These are phyloP conservation scores for Hystrix cristata DNA, from an alignment of 2,113 vertebrate genomes.

Conservation along the genomic window DNA sequence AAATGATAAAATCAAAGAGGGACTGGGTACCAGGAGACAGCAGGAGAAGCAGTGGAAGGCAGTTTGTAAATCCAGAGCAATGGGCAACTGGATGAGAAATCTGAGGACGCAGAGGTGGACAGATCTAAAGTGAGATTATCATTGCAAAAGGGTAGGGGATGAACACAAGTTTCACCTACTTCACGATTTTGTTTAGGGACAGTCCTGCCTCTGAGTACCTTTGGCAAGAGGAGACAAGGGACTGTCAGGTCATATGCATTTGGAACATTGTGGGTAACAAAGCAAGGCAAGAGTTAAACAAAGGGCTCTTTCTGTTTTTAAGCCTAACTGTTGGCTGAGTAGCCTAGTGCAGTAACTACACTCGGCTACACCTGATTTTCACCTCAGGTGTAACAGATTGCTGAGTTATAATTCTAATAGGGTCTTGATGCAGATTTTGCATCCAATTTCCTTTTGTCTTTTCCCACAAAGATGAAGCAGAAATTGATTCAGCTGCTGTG, in stretches of 20 bases:
- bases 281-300: conserved; percentile 42
- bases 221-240: conserved; percentile 40
- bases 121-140: background rate
- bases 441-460: conserved; percentile 74
- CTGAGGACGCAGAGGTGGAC: background rate
- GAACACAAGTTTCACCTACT: conserved; percentile 40
- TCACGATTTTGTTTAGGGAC: conserved; percentile 10
- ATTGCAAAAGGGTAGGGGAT: background rate
- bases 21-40: background rate
- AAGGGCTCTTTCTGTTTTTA: background rate
- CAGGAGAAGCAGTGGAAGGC: background rate
- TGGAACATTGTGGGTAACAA: background rate
- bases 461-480: conserved; percentile 60
- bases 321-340: background rate
- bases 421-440: conserved; percentile 54
- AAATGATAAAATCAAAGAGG: background rate
- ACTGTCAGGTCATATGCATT: background rate
- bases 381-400: conserved; percentile 25
- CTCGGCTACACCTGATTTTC: background rate
- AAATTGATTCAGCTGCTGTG: conserved; percentile 71
- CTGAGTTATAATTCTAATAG: conserved; percentile 59
- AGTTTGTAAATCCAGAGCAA: background rate
- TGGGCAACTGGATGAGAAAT: background rate
- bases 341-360: background rate
- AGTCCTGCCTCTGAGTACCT: conserved; percentile 52